Evolutionary conservation across 2,113 vertebrate genomes (phyloP).

Genomic region (Pogonocichla stellata): DNA sequence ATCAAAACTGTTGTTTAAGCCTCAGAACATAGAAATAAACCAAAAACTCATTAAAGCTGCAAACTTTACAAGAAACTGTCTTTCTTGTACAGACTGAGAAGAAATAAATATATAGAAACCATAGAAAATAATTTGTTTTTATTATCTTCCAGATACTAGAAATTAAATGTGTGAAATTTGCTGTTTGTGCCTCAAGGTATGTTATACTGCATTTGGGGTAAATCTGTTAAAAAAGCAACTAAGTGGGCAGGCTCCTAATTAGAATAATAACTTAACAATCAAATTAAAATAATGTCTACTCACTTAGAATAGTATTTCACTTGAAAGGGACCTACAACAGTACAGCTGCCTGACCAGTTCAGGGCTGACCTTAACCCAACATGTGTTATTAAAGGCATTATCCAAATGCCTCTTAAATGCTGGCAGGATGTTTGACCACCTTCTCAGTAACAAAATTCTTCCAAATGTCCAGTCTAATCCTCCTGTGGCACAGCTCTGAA

Average conservation of each 20-base stretch:
- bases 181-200: background rate
- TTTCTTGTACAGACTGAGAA: background rate
- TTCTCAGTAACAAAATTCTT: background rate
- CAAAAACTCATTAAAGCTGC: background rate
- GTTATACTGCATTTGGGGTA: background rate
- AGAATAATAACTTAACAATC: background rate
- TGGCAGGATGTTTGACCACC: background rate
- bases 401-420: background rate
- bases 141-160: background rate
- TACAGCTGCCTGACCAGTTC: background rate
- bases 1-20: background rate
- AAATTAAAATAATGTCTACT: background rate
- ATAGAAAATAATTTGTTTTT: background rate
- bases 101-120: background rate
- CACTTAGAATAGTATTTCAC: background rate
- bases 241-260: background rate
- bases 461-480: background rate
- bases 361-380: background rate
- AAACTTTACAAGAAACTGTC: background rate
- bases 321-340: background rate
- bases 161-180: background rate
- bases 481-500: background rate
- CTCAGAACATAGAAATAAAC: background rate
- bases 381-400: background rate
- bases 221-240: background rate